Conservation (phyloP, 2,113 vertebrate genomes). For the Myiozetetes cayanensis region DNA sequence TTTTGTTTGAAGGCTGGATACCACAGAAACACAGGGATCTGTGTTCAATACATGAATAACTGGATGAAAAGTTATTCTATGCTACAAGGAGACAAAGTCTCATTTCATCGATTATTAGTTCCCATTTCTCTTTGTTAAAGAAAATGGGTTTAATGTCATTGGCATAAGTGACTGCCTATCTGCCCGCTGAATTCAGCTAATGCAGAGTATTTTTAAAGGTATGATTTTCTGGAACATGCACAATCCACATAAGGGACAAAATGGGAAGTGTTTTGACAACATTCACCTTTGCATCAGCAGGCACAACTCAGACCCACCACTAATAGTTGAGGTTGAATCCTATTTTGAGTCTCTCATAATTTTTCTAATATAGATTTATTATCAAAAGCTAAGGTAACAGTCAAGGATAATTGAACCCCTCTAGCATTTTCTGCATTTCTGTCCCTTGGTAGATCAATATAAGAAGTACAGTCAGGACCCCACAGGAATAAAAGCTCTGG, state of each 20-base stretch:
- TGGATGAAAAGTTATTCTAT: not conserved
- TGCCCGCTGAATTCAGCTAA: not conserved
- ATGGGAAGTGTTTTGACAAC: not conserved
- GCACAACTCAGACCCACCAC: not conserved
- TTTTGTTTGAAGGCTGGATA: not conserved
- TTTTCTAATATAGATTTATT: not conserved
- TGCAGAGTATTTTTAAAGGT: not conserved
- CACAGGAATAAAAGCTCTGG: not conserved
- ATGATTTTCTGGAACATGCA: not conserved
- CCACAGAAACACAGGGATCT: not conserved
- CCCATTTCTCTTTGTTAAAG: not conserved
- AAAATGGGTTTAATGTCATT: not conserved
- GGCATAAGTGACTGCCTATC: not conserved
- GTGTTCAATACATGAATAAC: not conserved
- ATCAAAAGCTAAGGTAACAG: not conserved
- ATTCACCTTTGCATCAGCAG: not conserved
- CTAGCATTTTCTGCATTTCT: accelerated
- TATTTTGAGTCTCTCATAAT: not conserved
- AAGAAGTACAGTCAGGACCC: not conserved
- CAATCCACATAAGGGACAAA: not conserved
- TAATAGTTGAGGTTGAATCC: not conserved
- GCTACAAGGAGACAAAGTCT: not conserved
- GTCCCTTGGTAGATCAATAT: not conserved
- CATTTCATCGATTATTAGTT: not conserved
- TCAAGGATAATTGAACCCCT: not conserved